Conservation (phyloP, 2,797 vertebrate species). For the Hydrocynus forskahlii region DNA sequence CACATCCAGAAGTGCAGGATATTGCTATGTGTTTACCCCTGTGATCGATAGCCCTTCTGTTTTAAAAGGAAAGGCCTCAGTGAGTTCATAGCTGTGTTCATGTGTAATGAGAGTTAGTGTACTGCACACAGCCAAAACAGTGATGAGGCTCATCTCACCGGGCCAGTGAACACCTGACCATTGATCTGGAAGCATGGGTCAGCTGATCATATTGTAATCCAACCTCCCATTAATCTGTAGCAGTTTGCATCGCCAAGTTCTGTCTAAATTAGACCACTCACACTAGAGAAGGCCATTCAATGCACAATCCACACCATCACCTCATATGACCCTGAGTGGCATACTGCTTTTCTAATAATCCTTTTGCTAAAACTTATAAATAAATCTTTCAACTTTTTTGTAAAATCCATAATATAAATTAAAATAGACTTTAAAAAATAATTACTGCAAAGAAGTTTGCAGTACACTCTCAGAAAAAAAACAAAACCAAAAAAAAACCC, state of each 20-base stretch:
- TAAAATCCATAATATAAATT: no score
- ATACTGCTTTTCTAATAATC: no score
- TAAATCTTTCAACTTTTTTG: no score
- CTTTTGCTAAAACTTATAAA: no score
- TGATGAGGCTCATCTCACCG: slow-evolving; percentile 25
- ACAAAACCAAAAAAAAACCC: no score
- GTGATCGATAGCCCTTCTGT: slow-evolving; percentile 52
- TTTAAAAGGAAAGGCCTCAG: slow-evolving; percentile 45
- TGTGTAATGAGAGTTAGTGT: slow-evolving; percentile 41
- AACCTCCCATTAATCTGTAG: not conserved
- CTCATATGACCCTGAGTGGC: no score
- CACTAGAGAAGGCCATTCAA: not conserved
- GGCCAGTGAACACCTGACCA: not conserved
- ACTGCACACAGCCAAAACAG: slow-evolving; percentile 1
- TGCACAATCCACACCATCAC: not conserved
- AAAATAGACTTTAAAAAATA: no score
- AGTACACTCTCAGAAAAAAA: no score
- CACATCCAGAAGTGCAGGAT: slow-evolving; percentile 48
- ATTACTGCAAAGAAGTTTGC: no score
- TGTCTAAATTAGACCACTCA: not conserved
- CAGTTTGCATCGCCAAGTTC: not conserved
- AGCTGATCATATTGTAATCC: not conserved
- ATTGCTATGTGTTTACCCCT: slow-evolving; percentile 47
- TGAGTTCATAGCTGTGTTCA: slow-evolving; percentile 52
- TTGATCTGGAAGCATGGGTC: not conserved